Evolutionary conservation across 2,113 vertebrate genomes (phyloP), one percentile per base, ranked within the genome.

Genomic region (Leptobrachium leishanense): DNA sequence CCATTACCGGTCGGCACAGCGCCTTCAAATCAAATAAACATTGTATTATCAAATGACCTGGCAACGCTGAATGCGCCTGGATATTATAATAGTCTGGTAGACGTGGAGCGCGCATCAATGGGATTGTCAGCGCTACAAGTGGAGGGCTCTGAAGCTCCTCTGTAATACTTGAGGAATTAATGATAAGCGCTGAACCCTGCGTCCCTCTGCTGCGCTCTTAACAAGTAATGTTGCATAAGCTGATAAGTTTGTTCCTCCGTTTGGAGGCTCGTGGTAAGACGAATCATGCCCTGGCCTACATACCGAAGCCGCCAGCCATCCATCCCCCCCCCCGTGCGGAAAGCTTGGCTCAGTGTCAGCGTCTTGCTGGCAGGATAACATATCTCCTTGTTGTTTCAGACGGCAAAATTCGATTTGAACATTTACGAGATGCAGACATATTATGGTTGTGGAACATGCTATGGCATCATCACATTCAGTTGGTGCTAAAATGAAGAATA

Each of bases 61-160:
- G 46, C 46, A 50, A 8, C 46, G 4, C 46, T 8, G 46, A 50
- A 50, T 50, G 8, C 46, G 46, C 8, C 46, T 50, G 46, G 46
- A 50, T 50, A 50, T 50, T 4, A 50, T 50, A 5, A 50, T 31
- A 50, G 8, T 50, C 46, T 8, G 8, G 4, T 50, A 50, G 8
- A 50, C 8, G 46, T 8, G 8, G 4, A 8, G 46, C 5, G 12
- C 13, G 70, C 31, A 12, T 13, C 7, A 55, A 6, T 40, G 13
- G 55, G 41, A 31, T 41, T 73, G 54, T 73, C 72, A 73, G 6
- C 72, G 6, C 39, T 59, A 43, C 5, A 43, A 73, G 39, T 59
- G 39, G 10, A 42, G 12, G 40, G 67, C 1, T 44, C 13, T 15
- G 2, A 46, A 9, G 12, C 43, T 6, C 68, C 46, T 2, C 5